A percentile compares a stretch with the other conserved stretches of the same genome.
Conservation (phyloP, 1,140 invertebrate species). For the Neoseiulus cucumeris region DNA sequence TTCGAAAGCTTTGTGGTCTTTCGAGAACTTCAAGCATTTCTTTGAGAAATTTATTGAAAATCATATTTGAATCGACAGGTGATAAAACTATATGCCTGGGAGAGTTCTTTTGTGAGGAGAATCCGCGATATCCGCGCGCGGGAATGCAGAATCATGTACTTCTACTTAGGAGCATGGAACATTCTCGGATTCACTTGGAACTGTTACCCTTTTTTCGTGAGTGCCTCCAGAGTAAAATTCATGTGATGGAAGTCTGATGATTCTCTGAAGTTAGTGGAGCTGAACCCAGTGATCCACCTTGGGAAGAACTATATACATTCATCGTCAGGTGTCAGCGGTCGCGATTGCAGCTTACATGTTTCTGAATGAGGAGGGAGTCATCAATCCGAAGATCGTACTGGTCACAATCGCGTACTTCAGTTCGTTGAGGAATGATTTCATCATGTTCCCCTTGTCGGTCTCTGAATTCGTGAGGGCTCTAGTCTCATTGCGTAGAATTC, state of each 20-base stretch:
- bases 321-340: neutral
- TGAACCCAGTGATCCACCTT: too few relatives aligned
- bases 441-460: neutral
- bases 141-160: neutral
- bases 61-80: slow-evolving; percentile 16
- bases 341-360: neutral
- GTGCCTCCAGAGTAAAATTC: neutral
- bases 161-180: neutral
- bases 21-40: neutral
- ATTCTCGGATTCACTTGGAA: neutral
- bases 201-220: neutral
- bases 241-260: neutral
- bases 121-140: neutral
- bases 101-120: neutral
- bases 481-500: neutral
- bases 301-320: too few relatives aligned
- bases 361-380: neutral
- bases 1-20: neutral
- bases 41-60: neutral
- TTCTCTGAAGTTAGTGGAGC: too few relatives aligned
- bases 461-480: neutral
- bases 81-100: slow-evolving; percentile 22
- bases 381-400: neutral
- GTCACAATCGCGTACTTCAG: neutral
- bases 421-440: neutral